Evolutionary conservation across 2,797 vertebrate genomes (phyloP).

Genomic region (Muscicapa comitata): DNA sequence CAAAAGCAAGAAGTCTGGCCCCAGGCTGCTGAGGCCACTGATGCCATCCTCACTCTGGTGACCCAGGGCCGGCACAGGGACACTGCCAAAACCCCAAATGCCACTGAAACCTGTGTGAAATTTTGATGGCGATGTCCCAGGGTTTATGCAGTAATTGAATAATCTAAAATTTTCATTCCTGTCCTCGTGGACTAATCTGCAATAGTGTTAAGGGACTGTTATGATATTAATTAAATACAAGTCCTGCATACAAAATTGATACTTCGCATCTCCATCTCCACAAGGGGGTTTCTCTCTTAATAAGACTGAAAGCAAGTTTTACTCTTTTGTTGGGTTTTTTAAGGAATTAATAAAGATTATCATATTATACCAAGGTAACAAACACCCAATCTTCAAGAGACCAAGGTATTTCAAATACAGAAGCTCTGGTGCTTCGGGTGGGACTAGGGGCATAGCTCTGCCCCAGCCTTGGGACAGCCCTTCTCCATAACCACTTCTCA

Average conservation of each 20-base stretch:
- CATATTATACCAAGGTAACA: not conserved
- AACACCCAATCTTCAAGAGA: not conserved
- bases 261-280: constrained; percentile 32
- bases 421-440: not conserved
- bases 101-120: not conserved
- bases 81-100: not conserved
- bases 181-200: constrained; percentile 65
- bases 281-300: constrained; percentile 43
- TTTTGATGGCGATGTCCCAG: constrained; percentile 13
- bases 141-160: constrained; percentile 54
- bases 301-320: constrained; percentile 55
- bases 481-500: not conserved
- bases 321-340: not conserved
- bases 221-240: constrained; percentile 70
- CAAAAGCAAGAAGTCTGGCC: not conserved
- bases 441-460: not conserved
- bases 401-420: not conserved
- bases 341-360: not conserved
- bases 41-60: not conserved
- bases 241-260: constrained; percentile 63
- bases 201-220: constrained; percentile 59
- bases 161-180: constrained; percentile 62
- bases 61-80: not conserved
- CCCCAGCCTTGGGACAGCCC: not conserved
- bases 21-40: not conserved